Conservation (phyloP, 2,888 invertebrate genomes). For the Synanthedon myopaeformis region DNA sequence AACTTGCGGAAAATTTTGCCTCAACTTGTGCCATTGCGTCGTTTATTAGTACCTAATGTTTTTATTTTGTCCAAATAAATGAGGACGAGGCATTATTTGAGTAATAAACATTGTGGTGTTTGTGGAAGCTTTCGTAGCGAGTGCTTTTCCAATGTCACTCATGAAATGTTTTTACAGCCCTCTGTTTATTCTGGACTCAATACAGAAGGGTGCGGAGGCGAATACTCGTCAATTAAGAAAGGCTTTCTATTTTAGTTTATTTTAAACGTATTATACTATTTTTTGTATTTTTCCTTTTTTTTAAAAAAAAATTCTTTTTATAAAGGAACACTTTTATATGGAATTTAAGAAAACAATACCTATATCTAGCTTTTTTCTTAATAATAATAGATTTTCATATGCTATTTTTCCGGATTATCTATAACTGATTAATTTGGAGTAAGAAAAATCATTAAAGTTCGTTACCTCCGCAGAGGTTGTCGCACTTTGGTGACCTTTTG, state of each 20-base stretch:
- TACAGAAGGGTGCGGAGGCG: constrained; percentile 1
- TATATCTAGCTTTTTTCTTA: too few species aligned
- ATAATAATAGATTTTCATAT: too few species aligned
- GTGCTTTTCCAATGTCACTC: constrained; percentile 1
- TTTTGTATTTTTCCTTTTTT: too few species aligned
- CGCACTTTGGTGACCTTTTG: constrained; percentile 3
- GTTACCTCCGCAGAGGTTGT: constrained; percentile 4
- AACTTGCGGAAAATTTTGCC: too few species aligned
- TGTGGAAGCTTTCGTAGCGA: not conserved
- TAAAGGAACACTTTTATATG: too few species aligned
- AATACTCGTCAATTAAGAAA: not conserved
- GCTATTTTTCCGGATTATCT: too few species aligned
- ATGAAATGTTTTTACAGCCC: constrained; percentile 7
- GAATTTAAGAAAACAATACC: too few species aligned
- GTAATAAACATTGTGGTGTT: not conserved
- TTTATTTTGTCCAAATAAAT: not conserved
- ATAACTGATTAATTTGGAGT: not conserved
- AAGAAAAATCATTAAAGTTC: not conserved
- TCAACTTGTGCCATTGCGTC: not conserved
- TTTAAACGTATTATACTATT: too few species aligned
- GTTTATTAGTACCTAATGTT: not conserved
- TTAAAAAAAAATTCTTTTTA: too few species aligned
- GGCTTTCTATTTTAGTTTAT: not conserved
- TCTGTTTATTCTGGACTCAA: constrained; percentile 10
- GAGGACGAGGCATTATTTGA: too few species aligned